These are phyloP conservation scores for Meloidogyne exigua DNA, from an alignment of 1,140 invertebrate species.

Conservation along the genomic window DNA sequence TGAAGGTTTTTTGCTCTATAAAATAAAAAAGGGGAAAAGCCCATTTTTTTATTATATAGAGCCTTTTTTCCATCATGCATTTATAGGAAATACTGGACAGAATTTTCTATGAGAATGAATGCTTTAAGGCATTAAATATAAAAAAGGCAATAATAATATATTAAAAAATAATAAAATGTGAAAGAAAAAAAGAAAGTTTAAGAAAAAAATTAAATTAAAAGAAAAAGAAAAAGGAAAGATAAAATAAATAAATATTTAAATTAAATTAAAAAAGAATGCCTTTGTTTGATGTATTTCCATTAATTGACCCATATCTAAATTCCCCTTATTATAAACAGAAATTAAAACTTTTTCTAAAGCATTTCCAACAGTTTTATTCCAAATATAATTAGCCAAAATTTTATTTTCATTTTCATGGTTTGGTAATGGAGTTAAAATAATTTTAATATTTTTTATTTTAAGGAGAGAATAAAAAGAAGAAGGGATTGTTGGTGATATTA, in stretches of 20 bases:
- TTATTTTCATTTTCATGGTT: not conserved
- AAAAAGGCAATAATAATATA: not conserved
- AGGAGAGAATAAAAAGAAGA: not conserved
- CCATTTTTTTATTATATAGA: not conserved
- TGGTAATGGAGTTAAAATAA: slow-evolving; percentile 1
- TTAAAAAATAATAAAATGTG: too few relatives aligned
- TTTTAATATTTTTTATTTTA: not conserved
- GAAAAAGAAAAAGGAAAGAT: not conserved
- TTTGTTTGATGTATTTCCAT: not conserved
- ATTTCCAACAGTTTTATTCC: not conserved
- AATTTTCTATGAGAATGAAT: not conserved
- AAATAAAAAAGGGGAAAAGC: not conserved
- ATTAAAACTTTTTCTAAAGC: not conserved
- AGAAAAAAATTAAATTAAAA: too few relatives aligned
- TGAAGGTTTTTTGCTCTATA: not conserved
- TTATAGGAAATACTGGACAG: not conserved
- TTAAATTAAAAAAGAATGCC: not conserved
- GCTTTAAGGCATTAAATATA: not conserved
- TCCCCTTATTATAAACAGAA: not conserved
- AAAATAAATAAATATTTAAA: not conserved
- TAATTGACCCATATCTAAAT: not conserved
- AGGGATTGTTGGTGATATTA: not conserved
- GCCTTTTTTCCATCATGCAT: not conserved
- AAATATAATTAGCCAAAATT: not conserved
- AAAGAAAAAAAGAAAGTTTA: too few relatives aligned